Evolutionary conservation across 2,797 vertebrate species (phyloP), one percentile per base, ranked within the genome.

Genomic region (Euphonia xanthogaster): DNA sequence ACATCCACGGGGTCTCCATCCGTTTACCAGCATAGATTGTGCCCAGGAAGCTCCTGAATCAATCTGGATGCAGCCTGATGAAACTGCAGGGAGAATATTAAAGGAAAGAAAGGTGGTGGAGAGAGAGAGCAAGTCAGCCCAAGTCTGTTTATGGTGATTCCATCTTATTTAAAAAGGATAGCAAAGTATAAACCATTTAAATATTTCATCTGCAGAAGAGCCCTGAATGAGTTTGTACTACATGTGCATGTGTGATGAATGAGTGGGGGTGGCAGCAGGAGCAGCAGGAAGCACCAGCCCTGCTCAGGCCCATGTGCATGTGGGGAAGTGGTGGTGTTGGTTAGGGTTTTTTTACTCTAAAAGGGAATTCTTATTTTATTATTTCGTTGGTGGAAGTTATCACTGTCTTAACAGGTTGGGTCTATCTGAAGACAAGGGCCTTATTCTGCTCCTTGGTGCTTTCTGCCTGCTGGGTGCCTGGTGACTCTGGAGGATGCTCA

Each of bases 401-500:
- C 0, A 0, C 15, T 81, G 51, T 23, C 19, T 42, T 90, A 80
- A 62, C 78, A 83, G 42, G 54, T 55, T 54, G 66, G 65, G 12
- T 47, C 51, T 80, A 3, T 54, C 48, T 53, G 40, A 39, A 82
- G 70, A 40, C 1, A 5, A 76, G 88, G 58, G 66, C 12, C 57
- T 86, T 17, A 54, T 80, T 62, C 90, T 88, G 42, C 42, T 83
- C 22, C 28, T 75, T 1, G 23, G 50, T 28, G 40, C 71, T 55
- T 55, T 78, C 57, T 65, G 33, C 53, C 60, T 87, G 63, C 78
- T 88, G 88, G 75, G 57, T 75, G 60, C 86, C 54, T 14, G 33
- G 42, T 93, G 94, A 66, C 62, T 88, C 86, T 10, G 24, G 48
- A 90, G 65, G 57, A 74, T 73, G 84, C 92, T 65, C 61, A 86